Evolutionary conservation across 2,113 vertebrate species (phyloP).

Genomic region (Marmota monax): DNA sequence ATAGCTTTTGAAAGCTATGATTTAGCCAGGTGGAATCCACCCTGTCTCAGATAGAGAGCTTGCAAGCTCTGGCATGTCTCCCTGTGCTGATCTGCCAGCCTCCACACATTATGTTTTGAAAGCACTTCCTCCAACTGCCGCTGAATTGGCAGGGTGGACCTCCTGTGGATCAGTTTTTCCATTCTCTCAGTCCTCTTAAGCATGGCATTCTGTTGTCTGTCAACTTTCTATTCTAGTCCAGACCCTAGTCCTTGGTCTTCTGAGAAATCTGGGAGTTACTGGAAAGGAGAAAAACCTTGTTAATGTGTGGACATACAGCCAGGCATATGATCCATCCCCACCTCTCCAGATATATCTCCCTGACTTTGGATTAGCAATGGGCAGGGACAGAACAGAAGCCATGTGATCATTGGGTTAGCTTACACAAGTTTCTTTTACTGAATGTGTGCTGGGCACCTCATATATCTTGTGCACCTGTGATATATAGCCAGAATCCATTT

Average conservation of each 20-base stretch:
- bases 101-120: conserved; percentile 72
- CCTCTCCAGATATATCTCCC: conserved; percentile 22
- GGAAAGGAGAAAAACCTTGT: neutral
- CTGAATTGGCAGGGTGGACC: conserved; percentile 74
- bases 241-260: conserved; percentile 6
- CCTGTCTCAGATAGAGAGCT: conserved; percentile 33
- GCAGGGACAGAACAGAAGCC: conserved; percentile 26
- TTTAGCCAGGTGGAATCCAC: conserved; percentile 66
- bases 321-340: neutral
- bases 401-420: neutral
- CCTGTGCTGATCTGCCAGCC: conserved; percentile 65
- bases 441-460: neutral
- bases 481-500: neutral
- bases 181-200: conserved; percentile 64
- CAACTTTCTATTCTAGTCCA: conserved; percentile 42
- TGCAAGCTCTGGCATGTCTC: conserved; percentile 77
- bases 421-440: neutral
- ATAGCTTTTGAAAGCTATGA: conserved; percentile 16
- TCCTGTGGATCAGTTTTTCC: conserved; percentile 77
- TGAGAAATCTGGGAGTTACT: conserved; percentile 6
- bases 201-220: conserved; percentile 45
- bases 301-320: neutral
- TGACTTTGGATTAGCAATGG: conserved; percentile 15
- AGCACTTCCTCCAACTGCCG: conserved; percentile 73
- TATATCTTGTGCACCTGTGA: neutral